Base-by-base conservation (phyloP, 2,797 vertebrate species). In the Forpus xanthops region DNA sequence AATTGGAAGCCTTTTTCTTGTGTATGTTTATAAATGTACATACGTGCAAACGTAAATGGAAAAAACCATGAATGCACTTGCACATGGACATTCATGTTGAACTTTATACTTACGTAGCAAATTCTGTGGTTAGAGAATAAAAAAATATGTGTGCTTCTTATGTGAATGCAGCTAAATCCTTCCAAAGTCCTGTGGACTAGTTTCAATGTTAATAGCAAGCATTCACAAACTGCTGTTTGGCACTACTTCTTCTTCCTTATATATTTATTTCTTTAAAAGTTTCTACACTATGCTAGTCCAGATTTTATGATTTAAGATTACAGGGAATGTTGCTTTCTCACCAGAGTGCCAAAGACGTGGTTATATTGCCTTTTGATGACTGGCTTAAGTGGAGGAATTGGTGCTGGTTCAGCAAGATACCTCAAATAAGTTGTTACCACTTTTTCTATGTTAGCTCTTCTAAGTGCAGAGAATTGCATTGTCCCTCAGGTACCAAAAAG, bases 91-190 rank as follows among this genome's bases (percentile, higher is more conserved):
- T 65, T 66, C 7, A 15, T 30, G 37, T 78, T 78, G 41, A 53
- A 61, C 11, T 30, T 56, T 24, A 49, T 53, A 61, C 6, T 58
- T 42, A 15, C 0, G 5, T 0, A 1, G 33, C 13, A 52, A 60
- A 33, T 80, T 60, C 19, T 55, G 28, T 70, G 37, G 19, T 30
- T 68, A 49, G 31, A 64, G 41, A 62, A 27, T 33, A 27, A 19
- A 7, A 50, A 62, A 74, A 7, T 50, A 71, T 8, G 28, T 67
- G 56, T 9, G 5, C 18, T 66, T 5, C 35, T 30, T 27, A 7
- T 1, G 3, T 12, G 15, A 12, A 17, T 53, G 17, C 15, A 49
- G 45, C 13, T 52, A 23, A 61, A 33, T 37, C 45, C 16, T 50
- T 79, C 25, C 25, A n/a, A 64, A 64, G 52, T 35, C 30, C n/a